Evolutionary conservation across 2,797 vertebrate species (phyloP), one percentile per base, ranked within the genome.

Genomic region (Trachurus trachurus): DNA sequence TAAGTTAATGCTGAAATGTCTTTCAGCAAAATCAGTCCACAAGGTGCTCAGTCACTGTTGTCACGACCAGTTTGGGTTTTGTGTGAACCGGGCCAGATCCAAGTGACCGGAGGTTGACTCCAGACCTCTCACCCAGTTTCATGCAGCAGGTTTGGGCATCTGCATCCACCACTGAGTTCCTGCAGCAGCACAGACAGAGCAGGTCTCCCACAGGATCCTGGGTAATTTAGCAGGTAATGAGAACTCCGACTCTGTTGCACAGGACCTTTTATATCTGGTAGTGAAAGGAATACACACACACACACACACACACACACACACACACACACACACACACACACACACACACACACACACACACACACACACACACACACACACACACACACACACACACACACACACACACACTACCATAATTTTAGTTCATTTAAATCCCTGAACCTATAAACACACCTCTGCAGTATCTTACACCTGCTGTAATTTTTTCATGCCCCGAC

Each of bases 211-310:
- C 21, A 66, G 71, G 69, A 81, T 81, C 39, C 66, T 81, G 74
- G 80, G 87, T 81, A 83, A 91, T 82, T 88, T 78, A 72, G 73
- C 80, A 84, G 61, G 66, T 80, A 84, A 88, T 87, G 74, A 89
- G 60, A 58, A 65, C 70, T 66, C 58, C 5, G 37, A 37, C 56
- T 76, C 19, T 74, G 39, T 71, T 10, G 4, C 40, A 63, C 57
- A 58, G 22, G 49, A 76, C 16, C 57, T 73, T 62, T 69, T 37
- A 59, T 82, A 69, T 70, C 60, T 49, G 50, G n/a, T 39, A 66
- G 68, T 54, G 62, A 11, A 66, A 53, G 16, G 22, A 57, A 82
- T n/a, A 59, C 40, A 49, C 34, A 52, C 15, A 2, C 47, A 44
- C 21, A 7, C 29, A 61, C 19, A 22, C 26, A 7, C 29, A 61